Evolutionary conservation across 2,888 invertebrate species (phyloP), one percentile per base, ranked within the genome.

Genomic region (Celastrina argiolus): DNA sequence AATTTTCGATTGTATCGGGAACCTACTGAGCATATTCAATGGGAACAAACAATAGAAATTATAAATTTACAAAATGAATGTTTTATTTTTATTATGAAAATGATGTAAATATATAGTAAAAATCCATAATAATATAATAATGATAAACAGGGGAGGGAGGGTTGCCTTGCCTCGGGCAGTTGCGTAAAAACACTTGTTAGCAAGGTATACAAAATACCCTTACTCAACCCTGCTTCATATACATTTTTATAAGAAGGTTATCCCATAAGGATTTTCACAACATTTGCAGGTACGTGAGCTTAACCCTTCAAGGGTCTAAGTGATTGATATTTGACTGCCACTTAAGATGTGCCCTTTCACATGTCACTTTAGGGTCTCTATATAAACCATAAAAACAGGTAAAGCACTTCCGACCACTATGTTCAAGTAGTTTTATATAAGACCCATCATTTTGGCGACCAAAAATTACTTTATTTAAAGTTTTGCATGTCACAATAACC

Each of bases 251-350:
- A 45, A 45, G 45, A 42, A 42, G 45, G 45, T 18, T 18, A 3
- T 18, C 45, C 18, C 45, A 18, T 10, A 45, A 45, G 45, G 45
- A 45, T 22, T 45, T 45, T 45, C 45, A 45, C 45, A 45, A 45
- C 45, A 45, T 45, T 45, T 10, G 10, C 45, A 45, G 18, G 18
- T 45, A 45, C 18, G 6, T 16, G 10, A 18, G 18, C 18, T 10
- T 36, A 36, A 45, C 45, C 45, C 45, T 45, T 45, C 45, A 10
- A 45, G 45, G 45, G 56, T 56, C 56, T 58, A 58, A 58, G 58
- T 58, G 58, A 56, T 56, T 56, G 56, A 56, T 58, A 58, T 58
- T 58, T 28, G 31, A 58, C 31, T 16, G 58, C 58, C 58, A 28
- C 28, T 51, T 51, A 51, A 31, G 58, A 58, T 58, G 58, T 58